A percentile compares a stretch with the other conserved stretches of the same genome.
phyloP scores from a whole-genome alignment of 2,113 vertebrate genomes.

The Ceyx cyanopectus region DNA sequence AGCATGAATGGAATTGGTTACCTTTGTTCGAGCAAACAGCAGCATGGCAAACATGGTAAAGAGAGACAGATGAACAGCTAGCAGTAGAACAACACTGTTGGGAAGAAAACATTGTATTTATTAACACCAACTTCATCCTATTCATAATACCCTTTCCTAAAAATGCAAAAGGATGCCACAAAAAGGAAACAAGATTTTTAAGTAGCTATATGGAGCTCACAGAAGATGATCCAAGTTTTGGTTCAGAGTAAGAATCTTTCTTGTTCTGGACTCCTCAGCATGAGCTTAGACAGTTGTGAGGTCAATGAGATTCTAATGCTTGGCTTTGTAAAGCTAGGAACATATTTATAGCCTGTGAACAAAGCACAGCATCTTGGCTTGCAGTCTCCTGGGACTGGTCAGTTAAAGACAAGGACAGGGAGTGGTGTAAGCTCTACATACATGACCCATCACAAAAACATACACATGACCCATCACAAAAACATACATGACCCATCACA shows the following conservation, averaged over 20 bases:
- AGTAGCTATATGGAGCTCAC: neutral
- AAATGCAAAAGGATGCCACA: neutral
- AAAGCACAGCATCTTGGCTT: neutral
- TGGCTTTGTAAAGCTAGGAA: neutral
- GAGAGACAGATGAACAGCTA: slow-evolving; percentile 89
- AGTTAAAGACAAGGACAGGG: neutral
- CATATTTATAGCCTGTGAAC: neutral
- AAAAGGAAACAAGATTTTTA: neutral
- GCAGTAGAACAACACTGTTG: slow-evolving; percentile 88
- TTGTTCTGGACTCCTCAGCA: neutral
- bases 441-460: neutral
- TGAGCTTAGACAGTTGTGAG: neutral
- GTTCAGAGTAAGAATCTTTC: neutral
- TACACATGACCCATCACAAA: neutral
- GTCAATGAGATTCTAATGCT: neutral
- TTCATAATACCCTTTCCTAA: neutral
- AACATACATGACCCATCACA: too few species aligned
- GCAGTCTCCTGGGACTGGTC: neutral
- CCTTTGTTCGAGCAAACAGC: slow-evolving; percentile 89
- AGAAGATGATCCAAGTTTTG: neutral
- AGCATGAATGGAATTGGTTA: slow-evolving; percentile 38
- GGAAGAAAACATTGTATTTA: neutral
- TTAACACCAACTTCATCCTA: neutral
- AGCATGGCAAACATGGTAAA: slow-evolving; percentile 96
- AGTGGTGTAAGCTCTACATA: neutral